These are phyloP conservation scores for Alca torda DNA, from an alignment of 2,797 vertebrate genomes.

Conservation along the genomic window DNA sequence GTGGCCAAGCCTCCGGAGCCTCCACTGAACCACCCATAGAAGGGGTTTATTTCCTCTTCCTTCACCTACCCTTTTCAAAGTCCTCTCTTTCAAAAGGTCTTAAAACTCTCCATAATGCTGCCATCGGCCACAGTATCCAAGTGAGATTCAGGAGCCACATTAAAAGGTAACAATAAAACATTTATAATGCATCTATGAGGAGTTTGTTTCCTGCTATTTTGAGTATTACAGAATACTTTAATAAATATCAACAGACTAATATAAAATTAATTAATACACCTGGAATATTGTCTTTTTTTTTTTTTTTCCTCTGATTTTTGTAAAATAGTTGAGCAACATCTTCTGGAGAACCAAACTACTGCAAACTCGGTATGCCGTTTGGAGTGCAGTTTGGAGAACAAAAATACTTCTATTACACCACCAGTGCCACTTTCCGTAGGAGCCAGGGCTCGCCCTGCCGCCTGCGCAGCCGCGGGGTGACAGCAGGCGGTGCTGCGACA, in stretches of 20 bases:
- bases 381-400: background rate
- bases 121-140: fast-evolving
- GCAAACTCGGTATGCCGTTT: fast-evolving
- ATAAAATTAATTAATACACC: background rate
- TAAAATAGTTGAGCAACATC: background rate
- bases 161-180: background rate
- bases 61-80: background rate
- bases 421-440: background rate
- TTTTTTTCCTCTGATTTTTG: background rate
- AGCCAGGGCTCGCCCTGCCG: fast-evolving
- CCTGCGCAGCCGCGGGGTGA: background rate
- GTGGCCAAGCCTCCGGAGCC: too few relatives aligned
- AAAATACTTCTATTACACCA: background rate
- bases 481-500: background rate
- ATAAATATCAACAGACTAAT: background rate
- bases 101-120: background rate
- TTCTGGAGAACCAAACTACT: background rate
- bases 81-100: background rate
- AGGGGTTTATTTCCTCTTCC: background rate
- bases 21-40: fast-evolving
- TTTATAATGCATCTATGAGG: background rate
- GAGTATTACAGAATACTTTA: background rate
- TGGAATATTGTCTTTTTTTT: background rate
- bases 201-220: background rate
- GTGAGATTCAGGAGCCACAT: background rate